phyloP scores from a whole-genome alignment of 2,113 vertebrate genomes.

The Bucco capensis region DNA sequence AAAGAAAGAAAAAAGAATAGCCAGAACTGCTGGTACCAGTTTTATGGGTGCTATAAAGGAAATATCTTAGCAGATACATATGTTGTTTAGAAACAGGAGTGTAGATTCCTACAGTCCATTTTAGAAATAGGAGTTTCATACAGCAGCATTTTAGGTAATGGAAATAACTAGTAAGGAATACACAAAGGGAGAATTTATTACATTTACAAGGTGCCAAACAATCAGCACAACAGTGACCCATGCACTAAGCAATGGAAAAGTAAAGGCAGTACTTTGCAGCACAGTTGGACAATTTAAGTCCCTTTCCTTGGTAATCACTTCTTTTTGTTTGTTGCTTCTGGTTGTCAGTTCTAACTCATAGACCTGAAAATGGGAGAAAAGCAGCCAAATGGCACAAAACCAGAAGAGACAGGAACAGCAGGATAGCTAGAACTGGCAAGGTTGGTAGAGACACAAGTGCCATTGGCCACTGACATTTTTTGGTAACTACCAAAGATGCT shows the following conservation, averaged over 20 bases:
- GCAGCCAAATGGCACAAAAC: not conserved
- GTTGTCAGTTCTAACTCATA: not conserved
- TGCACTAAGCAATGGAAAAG: not conserved
- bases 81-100: conserved; percentile 1
- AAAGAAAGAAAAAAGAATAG: not conserved
- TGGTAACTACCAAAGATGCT: not conserved
- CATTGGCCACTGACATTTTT: not conserved
- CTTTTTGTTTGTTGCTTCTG: not conserved
- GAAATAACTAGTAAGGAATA: conserved; percentile 3
- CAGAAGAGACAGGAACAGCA: not conserved
- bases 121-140: conserved; percentile 22
- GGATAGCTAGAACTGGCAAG: not conserved
- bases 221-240: not conserved
- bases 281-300: not conserved
- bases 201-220: not conserved
- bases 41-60: conserved; percentile 33
- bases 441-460: not conserved
- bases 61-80: not conserved
- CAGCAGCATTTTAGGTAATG: not conserved
- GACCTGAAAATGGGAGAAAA: not conserved
- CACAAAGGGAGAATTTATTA: not conserved
- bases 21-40: not conserved
- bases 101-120: too few relatives aligned
- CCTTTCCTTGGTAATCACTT: not conserved
- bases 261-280: not conserved